Conservation (phyloP, 1,140 invertebrate genomes). For the Nymphalis io region DNA sequence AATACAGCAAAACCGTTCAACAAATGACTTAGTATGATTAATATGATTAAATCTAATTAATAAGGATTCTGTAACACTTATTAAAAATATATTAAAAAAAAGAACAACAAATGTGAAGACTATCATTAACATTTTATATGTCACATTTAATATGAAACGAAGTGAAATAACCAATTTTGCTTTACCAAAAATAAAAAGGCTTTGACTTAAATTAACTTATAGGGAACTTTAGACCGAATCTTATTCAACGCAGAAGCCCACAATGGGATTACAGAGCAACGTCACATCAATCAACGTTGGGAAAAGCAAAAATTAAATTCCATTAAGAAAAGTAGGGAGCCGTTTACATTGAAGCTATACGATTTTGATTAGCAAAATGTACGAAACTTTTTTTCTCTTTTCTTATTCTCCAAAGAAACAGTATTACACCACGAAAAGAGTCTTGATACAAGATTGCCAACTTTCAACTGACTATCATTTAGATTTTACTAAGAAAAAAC, state of each 20-base stretch:
- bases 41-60: too few species aligned
- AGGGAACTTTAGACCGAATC: slow-evolving; percentile 39
- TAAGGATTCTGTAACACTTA: too few species aligned
- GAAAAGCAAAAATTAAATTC: slow-evolving; percentile 42
- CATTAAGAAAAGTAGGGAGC: slow-evolving; percentile 36
- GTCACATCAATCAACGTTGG: slow-evolving; percentile 42
- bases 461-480: too few species aligned
- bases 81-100: too few species aligned
- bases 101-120: neutral
- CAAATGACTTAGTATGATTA: too few species aligned
- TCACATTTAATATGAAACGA: slow-evolving; percentile 29
- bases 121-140: slow-evolving; percentile 5
- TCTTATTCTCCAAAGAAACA: too few species aligned
- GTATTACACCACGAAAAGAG: too few species aligned
- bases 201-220: slow-evolving; percentile 39
- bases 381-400: too few species aligned
- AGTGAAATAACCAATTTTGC: slow-evolving; percentile 38
- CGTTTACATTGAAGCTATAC: slow-evolving; percentile 23
- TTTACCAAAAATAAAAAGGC: slow-evolving; percentile 35
- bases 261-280: slow-evolving; percentile 40
- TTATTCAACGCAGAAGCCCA: slow-evolving; percentile 33
- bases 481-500: too few species aligned
- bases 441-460: too few species aligned
- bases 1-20: too few species aligned
- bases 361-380: slow-evolving; percentile 14